phyloP scores from a whole-genome alignment of 2,113 vertebrate genomes.

The Empidonax traillii region DNA sequence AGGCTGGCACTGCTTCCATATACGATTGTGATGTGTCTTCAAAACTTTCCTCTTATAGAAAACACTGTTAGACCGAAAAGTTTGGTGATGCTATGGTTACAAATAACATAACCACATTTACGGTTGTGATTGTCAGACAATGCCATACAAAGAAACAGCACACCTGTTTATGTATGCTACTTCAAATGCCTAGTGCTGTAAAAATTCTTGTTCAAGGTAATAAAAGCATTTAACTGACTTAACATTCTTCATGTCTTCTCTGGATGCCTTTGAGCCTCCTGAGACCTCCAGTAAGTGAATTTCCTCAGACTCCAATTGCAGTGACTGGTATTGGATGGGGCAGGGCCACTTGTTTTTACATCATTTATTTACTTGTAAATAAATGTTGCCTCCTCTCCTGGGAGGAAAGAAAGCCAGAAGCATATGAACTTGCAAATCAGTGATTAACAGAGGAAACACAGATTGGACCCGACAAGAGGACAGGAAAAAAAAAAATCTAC shows the following conservation, averaged over 20 bases:
- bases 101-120: neutral
- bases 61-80: neutral
- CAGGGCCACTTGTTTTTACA: constrained; percentile 1
- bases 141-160: neutral
- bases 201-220: neutral
- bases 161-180: accelerated
- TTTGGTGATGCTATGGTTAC: neutral
- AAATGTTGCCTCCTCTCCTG: neutral
- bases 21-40: neutral
- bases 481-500: neutral
- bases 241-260: neutral
- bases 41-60: neutral
- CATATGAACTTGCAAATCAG: constrained; percentile 28
- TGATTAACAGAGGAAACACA: neutral
- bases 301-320: neutral
- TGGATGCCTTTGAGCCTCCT: neutral
- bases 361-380: constrained; percentile 23
- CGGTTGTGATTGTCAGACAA: neutral
- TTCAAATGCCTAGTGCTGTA: neutral
- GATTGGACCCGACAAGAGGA: constrained; percentile 23
- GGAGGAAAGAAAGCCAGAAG: constrained; percentile 27
- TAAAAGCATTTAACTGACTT: neutral
- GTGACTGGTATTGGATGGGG: constrained; percentile 7
- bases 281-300: neutral
- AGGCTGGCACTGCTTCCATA: neutral